A percentile compares a stretch with the other conserved stretches of the same genome.
Evolutionary conservation across 2,888 invertebrate genomes (phyloP).

Genomic region (Eueremaeus valkanovi): DNA sequence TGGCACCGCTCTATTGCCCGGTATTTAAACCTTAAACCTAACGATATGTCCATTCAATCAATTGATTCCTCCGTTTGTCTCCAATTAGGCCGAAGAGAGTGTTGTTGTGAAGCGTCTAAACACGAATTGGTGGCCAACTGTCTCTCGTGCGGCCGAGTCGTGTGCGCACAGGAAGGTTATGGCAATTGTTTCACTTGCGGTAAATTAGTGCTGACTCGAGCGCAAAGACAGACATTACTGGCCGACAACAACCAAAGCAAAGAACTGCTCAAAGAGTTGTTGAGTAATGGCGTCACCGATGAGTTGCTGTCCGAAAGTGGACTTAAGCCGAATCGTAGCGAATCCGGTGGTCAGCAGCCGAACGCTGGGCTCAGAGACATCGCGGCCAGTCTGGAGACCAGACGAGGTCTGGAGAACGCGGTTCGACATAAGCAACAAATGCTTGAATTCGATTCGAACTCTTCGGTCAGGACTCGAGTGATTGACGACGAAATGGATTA

Average conservation of each 20-base stretch:
- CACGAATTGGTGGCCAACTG: constrained; percentile 92
- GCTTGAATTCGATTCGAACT: constrained; percentile 75
- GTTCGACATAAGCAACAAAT: constrained; percentile 72
- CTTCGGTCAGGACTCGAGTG: constrained; percentile 68
- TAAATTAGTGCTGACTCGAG: constrained; percentile 61
- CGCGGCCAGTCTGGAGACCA: constrained; percentile 29
- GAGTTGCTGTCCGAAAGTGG: not conserved
- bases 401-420: constrained; percentile 64
- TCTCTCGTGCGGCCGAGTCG: constrained; percentile 83
- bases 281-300: not conserved
- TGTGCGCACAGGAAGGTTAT: constrained; percentile 92
- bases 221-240: not conserved
- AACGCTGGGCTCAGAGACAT: constrained; percentile 38
- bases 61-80: too few relatives aligned
- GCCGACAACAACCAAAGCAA: not conserved
- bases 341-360: not conserved
- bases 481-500: constrained; percentile 94
- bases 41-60: not conserved
- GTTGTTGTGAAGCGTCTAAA: constrained; percentile 86
- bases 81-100: constrained; percentile 68
- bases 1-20: not conserved
- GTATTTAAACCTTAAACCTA: not conserved
- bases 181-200: constrained; percentile 94
- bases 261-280: not conserved
- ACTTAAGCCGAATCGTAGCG: not conserved